Evolutionary conservation across 2,888 invertebrate species (phyloP), one percentile per base, ranked within the genome.

Genomic region (Oscheius sp.): DNA sequence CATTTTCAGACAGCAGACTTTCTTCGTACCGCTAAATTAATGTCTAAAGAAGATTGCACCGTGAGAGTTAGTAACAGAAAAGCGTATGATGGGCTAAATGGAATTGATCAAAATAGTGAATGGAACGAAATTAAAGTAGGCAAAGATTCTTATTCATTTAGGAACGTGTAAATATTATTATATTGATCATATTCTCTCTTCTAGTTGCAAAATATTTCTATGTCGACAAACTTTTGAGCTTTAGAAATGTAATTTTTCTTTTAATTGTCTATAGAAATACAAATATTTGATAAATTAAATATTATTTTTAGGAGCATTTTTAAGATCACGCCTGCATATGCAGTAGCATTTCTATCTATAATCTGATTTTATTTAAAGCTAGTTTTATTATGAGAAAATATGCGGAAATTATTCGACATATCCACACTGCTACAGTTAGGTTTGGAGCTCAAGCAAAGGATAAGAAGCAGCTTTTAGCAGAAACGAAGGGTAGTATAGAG

Each of bases 11-110:
- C 37, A 10, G 48, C 39, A 20, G 34, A 58, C 8, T 68, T 48
- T 25, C 23, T 61, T 31, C 58, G 37, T 15, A 17, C 34, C 15
- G 46, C 61, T 15, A 37, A 37, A 17, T 52, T 68, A n/a, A 20
- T 10, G 3, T 23, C 8, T n/a, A 37, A 33, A 20, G 20, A 34
- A 2, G 37, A 45, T 20, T 58, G 27, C 25, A 17, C 29, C 6
- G 17, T 68, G 20, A 46, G 68, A 29, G 61, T 68, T 3, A 68
- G 61, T 25, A 61, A 68, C 31, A 42, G 37, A 29, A 5, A 29
- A 17, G 39, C 50, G 10, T 68, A 48, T 58, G 68, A 58, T 23
- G 68, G 68, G 8, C 27, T 68, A n/a, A 68, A 68, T 42, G 68
- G 68, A 10, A 29, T 50, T 12, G 68, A 68, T n/a, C 39, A 48